phyloP scores from a whole-genome alignment of 1,140 invertebrate genomes.

The Magallana gigas region DNA sequence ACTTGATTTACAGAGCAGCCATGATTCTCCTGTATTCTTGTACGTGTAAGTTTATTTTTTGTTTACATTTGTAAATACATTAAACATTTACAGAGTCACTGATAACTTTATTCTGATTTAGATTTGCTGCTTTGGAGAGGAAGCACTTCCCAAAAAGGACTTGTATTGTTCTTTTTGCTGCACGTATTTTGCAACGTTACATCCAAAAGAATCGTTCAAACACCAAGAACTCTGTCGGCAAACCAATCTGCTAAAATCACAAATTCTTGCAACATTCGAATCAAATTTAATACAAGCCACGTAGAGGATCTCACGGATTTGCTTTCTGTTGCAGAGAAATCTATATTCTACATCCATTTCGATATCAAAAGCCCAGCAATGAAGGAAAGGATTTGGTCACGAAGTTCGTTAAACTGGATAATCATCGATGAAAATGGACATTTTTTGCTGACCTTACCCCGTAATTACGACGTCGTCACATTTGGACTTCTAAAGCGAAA shows the following conservation, averaged over 20 bases:
- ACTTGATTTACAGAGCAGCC: too few relatives aligned
- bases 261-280: not conserved
- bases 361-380: not conserved
- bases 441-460: not conserved
- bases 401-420: not conserved
- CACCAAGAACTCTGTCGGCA: not conserved
- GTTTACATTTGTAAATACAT: too few relatives aligned
- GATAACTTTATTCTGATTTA: too few relatives aligned
- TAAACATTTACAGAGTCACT: too few relatives aligned
- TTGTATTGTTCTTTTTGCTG: too few relatives aligned
- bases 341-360: not conserved
- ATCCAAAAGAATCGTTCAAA: too few relatives aligned
- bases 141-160: too few relatives aligned
- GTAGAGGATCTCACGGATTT: not conserved
- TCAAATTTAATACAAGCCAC: not conserved
- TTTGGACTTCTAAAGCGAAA: conserved; percentile 3
- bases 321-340: not conserved
- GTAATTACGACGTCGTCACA: not conserved
- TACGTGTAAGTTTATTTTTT: too few relatives aligned
- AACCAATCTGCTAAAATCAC: not conserved
- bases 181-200: too few relatives aligned
- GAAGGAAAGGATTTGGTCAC: not conserved
- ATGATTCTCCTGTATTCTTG: too few relatives aligned
- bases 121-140: too few relatives aligned
- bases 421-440: conserved; percentile 5